A percentile compares a stretch with the other conserved stretches of the same genome.
phyloP scores from a whole-genome alignment of 2,113 vertebrate genomes.

The Microtus montanus region DNA sequence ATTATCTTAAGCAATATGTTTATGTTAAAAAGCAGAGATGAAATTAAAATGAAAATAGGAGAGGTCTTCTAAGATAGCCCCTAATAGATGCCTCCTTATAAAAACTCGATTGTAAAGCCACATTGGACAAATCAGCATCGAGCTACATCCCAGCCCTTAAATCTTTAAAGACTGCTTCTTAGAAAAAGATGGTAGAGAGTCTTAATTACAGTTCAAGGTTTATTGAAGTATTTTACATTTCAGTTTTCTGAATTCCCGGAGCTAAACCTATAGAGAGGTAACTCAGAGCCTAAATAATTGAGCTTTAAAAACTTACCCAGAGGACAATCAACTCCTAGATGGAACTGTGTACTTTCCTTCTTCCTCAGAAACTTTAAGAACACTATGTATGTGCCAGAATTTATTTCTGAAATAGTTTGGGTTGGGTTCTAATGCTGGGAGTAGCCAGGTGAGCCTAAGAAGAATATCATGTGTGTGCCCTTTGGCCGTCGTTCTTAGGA shows the following conservation, averaged over 20 bases:
- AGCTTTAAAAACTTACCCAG: neutral
- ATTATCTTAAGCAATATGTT: neutral
- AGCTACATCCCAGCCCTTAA: neutral
- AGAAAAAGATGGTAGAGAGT: slow-evolving; percentile 22
- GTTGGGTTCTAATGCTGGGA: neutral
- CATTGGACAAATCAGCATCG: neutral
- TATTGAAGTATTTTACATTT: neutral
- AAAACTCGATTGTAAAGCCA: neutral
- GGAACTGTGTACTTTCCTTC: neutral
- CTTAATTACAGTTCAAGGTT: neutral
- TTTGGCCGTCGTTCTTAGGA: neutral
- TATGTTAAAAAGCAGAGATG: neutral
- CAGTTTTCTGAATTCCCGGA: neutral
- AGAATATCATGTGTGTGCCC: neutral
- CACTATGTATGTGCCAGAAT: neutral
- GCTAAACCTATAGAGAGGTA: neutral
- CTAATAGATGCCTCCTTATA: neutral
- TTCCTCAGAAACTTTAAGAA: slow-evolving; percentile 13
- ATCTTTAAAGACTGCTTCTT: neutral
- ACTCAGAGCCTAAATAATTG: neutral
- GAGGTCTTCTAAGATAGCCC: neutral
- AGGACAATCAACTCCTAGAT: neutral
- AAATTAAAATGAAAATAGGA: neutral
- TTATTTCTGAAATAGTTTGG: neutral
- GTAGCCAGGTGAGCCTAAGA: neutral